A percentile compares a stretch with the other conserved stretches of the same genome.
Evolutionary conservation across 1,140 invertebrate species (phyloP).

Genomic region (Drosophila hydei): DNA sequence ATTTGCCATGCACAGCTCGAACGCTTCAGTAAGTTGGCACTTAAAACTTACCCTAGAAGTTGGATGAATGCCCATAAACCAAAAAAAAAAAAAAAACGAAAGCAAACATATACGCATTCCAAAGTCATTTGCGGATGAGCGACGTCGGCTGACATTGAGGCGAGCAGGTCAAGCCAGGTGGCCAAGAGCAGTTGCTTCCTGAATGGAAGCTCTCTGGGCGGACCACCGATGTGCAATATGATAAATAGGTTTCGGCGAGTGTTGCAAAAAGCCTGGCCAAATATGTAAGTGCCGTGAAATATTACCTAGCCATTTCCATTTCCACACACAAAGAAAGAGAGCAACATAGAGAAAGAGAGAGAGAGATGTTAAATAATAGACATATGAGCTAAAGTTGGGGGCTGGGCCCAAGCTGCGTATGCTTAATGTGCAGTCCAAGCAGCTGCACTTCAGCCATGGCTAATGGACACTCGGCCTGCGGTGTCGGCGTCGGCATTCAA

Average conservation of each 20-base stretch:
- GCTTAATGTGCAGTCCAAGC: conserved; percentile 45
- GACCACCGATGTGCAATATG: conserved; percentile 30
- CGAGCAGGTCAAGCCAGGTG: conserved; percentile 20
- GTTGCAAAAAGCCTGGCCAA: conserved; percentile 33
- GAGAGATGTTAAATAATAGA: conserved; percentile 36
- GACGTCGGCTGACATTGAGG: conserved; percentile 38
- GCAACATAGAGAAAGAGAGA: not conserved
- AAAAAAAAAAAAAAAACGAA: not conserved
- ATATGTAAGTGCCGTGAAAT: conserved; percentile 47
- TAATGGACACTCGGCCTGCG: conserved; percentile 35
- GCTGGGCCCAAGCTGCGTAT: conserved; percentile 33
- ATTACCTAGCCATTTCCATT: conserved; percentile 35
- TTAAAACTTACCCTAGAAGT: conserved; percentile 3
- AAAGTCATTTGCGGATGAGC: conserved; percentile 4
- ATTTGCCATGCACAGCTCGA: conserved; percentile 13
- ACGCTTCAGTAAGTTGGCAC: conserved; percentile 35
- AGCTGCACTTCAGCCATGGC: conserved; percentile 19
- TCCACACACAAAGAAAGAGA: conserved; percentile 2
- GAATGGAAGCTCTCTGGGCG: conserved; percentile 17
- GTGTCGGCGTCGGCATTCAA: conserved; percentile 41
- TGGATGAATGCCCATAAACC: conserved; percentile 3
- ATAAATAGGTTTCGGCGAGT: conserved; percentile 25
- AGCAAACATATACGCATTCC: not conserved
- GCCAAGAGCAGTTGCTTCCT: conserved; percentile 36
- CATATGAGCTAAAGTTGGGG: conserved; percentile 9